These are phyloP conservation scores for Epinotia nisella DNA, from an alignment of 2,888 invertebrate species.

Conservation along the genomic window DNA sequence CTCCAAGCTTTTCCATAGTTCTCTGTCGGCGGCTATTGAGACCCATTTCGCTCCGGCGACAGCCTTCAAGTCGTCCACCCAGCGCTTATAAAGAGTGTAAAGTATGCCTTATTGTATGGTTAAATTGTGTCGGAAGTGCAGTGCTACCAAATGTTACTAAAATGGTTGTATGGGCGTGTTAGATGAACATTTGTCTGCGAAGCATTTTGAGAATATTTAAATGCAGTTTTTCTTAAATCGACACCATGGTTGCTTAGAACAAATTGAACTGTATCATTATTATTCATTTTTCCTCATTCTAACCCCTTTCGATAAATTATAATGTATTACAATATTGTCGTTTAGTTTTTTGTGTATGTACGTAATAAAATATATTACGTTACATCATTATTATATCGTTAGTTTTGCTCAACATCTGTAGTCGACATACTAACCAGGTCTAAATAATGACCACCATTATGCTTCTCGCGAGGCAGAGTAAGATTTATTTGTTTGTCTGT, in stretches of 20 bases:
- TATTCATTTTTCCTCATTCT: background rate
- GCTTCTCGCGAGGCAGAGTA: background rate
- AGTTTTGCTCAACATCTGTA: slow-evolving; percentile 12
- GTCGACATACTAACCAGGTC: slow-evolving; percentile 9
- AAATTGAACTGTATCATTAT: background rate
- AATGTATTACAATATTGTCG: background rate
- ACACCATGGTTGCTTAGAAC: background rate
- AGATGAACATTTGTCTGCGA: no score
- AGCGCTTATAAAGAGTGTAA: no score
- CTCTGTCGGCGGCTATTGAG: no score
- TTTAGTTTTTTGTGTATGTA: background rate
- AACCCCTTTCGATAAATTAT: background rate
- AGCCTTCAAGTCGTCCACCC: no score
- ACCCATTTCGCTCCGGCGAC: no score
- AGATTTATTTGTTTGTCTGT: slow-evolving; percentile 12
- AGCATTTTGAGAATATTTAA: background rate
- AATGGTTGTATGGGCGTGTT: no score
- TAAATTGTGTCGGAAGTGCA: no score
- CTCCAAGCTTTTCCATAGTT: no score
- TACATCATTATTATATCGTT: background rate
- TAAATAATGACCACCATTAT: slow-evolving; percentile 31
- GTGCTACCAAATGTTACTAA: no score
- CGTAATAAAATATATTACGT: background rate
- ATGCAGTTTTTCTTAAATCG: background rate
- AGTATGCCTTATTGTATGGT: no score